These are phyloP conservation scores for Zoanthus sociatus DNA, from an alignment of 92 coral and sea anemone species.

Conservation along the genomic window DNA sequence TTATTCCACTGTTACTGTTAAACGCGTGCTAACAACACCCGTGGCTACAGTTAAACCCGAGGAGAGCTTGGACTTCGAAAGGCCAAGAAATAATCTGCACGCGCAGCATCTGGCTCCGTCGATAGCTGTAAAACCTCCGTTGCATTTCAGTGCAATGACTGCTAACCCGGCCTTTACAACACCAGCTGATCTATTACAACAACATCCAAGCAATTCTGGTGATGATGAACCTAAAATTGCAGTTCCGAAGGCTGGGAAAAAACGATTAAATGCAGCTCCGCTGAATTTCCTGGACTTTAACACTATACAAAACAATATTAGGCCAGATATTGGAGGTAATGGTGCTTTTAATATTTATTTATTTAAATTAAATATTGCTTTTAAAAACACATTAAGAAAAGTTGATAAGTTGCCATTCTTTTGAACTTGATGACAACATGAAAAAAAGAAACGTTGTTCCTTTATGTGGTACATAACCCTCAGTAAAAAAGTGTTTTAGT, in stretches of 20 bases:
- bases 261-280: background rate
- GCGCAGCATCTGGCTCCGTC: background rate
- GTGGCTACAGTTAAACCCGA: constrained; percentile 2
- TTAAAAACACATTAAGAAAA: no score
- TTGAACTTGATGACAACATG: no score
- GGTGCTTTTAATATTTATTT: background rate
- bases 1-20: constrained; percentile 14
- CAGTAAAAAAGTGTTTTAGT: no score
- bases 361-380: no score
- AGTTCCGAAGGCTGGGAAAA: constrained; percentile 11
- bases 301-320: constrained; percentile 35
- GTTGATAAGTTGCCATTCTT: no score
- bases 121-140: background rate
- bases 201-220: background rate
- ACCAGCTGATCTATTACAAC: background rate
- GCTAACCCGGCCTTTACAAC: constrained; percentile 1
- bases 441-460: no score
- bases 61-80: background rate
- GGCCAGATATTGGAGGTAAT: constrained; percentile 44
- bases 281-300: constrained; percentile 9
- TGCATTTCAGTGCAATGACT: background rate
- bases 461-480: no score
- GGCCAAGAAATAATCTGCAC: background rate
- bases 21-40: background rate
- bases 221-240: constrained; percentile 23